A percentile compares a stretch with the other conserved stretches of the same genome.
phyloP scores from a whole-genome alignment of 2,888 invertebrate species.

The Sabatieria punctata region DNA sequence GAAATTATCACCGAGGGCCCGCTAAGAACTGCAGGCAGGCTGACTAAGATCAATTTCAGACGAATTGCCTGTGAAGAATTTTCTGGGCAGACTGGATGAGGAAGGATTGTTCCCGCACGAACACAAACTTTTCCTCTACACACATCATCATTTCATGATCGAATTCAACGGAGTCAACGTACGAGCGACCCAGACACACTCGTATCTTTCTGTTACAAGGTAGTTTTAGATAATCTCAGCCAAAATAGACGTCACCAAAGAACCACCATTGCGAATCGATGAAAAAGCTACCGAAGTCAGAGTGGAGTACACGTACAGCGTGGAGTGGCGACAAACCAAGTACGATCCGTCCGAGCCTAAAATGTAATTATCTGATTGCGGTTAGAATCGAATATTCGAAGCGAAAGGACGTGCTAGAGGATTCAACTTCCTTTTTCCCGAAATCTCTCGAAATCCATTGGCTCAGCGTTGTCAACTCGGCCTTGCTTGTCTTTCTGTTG shows the following conservation, averaged over 20 bases:
- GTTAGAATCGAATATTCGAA: slow-evolving; percentile 33
- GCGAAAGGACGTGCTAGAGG: slow-evolving; percentile 30
- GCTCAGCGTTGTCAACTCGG: slow-evolving; percentile 41
- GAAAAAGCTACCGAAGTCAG: slow-evolving; percentile 24
- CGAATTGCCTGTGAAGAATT: slow-evolving; percentile 39
- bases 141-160: slow-evolving; percentile 38
- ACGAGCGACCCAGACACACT: too few species aligned
- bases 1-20: too few species aligned
- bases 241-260: slow-evolving; percentile 36
- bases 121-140: slow-evolving; percentile 38
- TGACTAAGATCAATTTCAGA: slow-evolving; percentile 30
- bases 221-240: slow-evolving; percentile 37
- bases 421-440: slow-evolving; percentile 38
- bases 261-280: slow-evolving; percentile 33
- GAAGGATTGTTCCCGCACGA: slow-evolving; percentile 39
- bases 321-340: slow-evolving; percentile 36
- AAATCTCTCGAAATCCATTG: slow-evolving; percentile 41
- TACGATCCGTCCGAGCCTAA: slow-evolving; percentile 18
- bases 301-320: slow-evolving; percentile 37
- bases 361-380: slow-evolving; percentile 5
- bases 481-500: slow-evolving; percentile 38
- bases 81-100: slow-evolving; percentile 39
- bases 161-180: slow-evolving; percentile 38
- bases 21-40: too few species aligned
- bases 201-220: too few species aligned